Conservation (phyloP, 2,797 vertebrate genomes). For the Liasis olivaceus region DNA sequence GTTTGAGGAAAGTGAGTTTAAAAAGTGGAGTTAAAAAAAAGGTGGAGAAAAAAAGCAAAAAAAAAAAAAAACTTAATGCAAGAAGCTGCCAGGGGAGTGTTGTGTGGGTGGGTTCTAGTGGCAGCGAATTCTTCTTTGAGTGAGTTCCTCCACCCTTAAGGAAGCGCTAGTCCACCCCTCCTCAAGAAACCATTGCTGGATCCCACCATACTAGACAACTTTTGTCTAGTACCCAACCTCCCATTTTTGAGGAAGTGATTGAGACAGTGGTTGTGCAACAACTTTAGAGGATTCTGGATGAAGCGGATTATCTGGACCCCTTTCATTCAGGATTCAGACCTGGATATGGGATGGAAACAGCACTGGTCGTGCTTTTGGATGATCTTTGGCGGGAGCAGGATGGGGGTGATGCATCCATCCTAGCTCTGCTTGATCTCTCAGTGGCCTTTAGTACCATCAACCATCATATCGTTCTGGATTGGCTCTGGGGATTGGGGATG, state of each 20-base stretch:
- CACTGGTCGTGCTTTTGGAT: neutral
- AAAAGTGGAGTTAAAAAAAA: neutral
- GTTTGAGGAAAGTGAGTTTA: neutral
- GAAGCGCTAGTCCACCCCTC: neutral
- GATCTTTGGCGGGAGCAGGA: neutral
- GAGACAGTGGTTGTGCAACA: neutral
- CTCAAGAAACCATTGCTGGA: neutral
- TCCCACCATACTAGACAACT: neutral
- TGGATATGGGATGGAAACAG: neutral
- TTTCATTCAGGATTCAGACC: neutral
- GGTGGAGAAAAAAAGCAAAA: too few species aligned
- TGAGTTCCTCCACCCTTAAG: neutral
- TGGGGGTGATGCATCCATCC: neutral
- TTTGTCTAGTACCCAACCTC: neutral
- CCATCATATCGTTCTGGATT: neutral
- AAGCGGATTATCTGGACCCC: neutral
- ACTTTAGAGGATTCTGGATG: neutral
- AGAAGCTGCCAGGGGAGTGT: neutral
- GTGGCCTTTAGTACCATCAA: neutral
- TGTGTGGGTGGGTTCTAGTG: neutral
- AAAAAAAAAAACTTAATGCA: neutral
- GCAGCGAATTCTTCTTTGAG: neutral
- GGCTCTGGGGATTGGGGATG: neutral
- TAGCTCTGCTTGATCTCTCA: neutral
- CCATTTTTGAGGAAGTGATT: neutral